These are phyloP conservation scores for Dryoscopus gambensis DNA, from an alignment of 2,113 vertebrate species.

Conservation along the genomic window DNA sequence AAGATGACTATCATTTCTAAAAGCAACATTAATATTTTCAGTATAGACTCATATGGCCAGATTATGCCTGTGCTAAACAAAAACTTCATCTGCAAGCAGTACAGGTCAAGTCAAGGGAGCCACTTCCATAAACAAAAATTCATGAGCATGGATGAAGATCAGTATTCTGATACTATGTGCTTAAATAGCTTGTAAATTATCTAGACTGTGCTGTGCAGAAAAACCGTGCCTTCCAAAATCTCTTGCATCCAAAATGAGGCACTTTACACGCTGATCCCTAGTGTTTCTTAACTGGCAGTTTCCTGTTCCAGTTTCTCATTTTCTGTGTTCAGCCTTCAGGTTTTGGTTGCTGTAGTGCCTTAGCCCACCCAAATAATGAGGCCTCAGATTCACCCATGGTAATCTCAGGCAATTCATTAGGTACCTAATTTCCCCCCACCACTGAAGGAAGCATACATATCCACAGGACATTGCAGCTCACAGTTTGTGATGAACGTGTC, in stretches of 20 bases:
- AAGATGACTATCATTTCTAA: not conserved
- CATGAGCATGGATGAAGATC: not conserved
- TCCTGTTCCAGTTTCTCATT: not conserved
- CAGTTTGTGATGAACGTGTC: rapidly evolving
- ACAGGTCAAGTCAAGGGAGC: not conserved
- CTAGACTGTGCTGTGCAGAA: not conserved
- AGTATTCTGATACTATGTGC: not conserved
- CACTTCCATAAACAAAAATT: not conserved
- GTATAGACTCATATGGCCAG: not conserved
- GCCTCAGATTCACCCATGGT: not conserved
- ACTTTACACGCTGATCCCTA: not conserved
- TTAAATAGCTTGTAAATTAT: not conserved
- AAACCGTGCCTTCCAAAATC: not conserved
- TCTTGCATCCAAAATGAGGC: not conserved
- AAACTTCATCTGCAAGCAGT: not conserved
- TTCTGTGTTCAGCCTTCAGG: not conserved
- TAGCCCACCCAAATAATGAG: not conserved
- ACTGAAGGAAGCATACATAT: not conserved
- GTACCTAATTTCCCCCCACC: rapidly evolving
- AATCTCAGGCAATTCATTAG: not conserved
- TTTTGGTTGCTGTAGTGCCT: not conserved
- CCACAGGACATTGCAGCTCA: not conserved
- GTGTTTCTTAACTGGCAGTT: not conserved
- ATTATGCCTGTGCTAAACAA: not conserved
- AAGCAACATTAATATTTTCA: not conserved